Percentiles rank a stretch among this genome's conserved stretches.
Conservation (phyloP, 1,140 invertebrate genomes). For the Drosophila mayri region DNA sequence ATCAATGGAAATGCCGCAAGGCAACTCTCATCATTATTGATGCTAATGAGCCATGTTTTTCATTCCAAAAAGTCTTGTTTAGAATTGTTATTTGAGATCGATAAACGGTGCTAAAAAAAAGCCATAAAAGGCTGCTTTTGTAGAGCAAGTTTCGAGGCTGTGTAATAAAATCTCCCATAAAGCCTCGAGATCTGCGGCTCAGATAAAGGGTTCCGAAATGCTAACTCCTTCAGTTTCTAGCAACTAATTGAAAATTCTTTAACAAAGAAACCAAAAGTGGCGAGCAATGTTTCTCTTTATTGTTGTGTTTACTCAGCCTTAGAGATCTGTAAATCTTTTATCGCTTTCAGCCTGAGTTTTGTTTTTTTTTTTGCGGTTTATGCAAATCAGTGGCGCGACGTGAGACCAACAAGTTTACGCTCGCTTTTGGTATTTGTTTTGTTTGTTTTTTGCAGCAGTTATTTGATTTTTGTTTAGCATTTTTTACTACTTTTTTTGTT, state of each 20-base stretch:
- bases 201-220: slow-evolving; percentile 25
- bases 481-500: slow-evolving; percentile 42
- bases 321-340: slow-evolving; percentile 20
- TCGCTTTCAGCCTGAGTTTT: slow-evolving; percentile 14
- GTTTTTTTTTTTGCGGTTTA: slow-evolving; percentile 22
- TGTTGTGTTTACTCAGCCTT: slow-evolving; percentile 43
- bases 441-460: slow-evolving; percentile 24
- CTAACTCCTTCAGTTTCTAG: neutral
- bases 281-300: slow-evolving; percentile 38
- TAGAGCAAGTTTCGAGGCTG: slow-evolving; percentile 20
- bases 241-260: slow-evolving; percentile 55
- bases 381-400: slow-evolving; percentile 31
- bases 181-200: slow-evolving; percentile 1
- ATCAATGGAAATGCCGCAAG: slow-evolving; percentile 9
- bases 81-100: slow-evolving; percentile 10
- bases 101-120: slow-evolving; percentile 28
- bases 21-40: slow-evolving; percentile 11
- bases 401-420: slow-evolving; percentile 50
- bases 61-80: neutral
- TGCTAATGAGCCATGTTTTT: slow-evolving; percentile 21
- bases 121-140: slow-evolving; percentile 10
- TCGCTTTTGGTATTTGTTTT: slow-evolving; percentile 23
- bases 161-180: slow-evolving; percentile 14
- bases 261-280: neutral
- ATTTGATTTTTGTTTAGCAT: slow-evolving; percentile 43